Evolutionary conservation across 2,888 invertebrate species (phyloP).

Genomic region (Meiosimyza decipiens): DNA sequence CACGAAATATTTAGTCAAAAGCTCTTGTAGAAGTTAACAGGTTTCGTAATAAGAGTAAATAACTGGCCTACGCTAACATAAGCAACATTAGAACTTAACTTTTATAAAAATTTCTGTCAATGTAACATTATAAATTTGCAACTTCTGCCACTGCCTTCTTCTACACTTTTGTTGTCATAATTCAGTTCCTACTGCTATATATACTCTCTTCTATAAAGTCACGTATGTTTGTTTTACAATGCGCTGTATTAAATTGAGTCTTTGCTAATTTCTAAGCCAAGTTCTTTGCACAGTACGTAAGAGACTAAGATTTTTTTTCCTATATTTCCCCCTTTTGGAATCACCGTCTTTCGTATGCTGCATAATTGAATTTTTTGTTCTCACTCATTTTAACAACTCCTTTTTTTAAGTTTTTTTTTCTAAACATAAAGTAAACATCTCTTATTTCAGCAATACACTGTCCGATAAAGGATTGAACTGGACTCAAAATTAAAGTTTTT

Average conservation of each 20-base stretch:
- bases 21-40: no score
- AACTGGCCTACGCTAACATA: no score
- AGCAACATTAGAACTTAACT: no score
- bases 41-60: no score
- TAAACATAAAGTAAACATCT: no score
- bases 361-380: conserved; percentile 19
- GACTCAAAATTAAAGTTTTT: no score
- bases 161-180: no score
- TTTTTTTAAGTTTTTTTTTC: background rate
- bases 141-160: no score
- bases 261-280: conserved; percentile 27
- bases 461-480: no score
- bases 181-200: background rate
- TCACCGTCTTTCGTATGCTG: conserved; percentile 3
- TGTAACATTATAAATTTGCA: background rate
- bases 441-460: no score
- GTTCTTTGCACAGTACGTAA: background rate
- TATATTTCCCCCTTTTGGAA: background rate
- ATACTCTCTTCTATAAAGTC: background rate
- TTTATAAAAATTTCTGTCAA: no score
- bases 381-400: background rate
- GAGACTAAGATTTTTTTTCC: background rate
- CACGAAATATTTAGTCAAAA: no score
- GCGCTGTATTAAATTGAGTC: conserved; percentile 14
- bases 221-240: conserved; percentile 4